Percentiles rank a stretch among this genome's conserved stretches.
Evolutionary conservation across 2,797 vertebrate genomes (phyloP).

Genomic region (Acestrorhynchus altus): DNA sequence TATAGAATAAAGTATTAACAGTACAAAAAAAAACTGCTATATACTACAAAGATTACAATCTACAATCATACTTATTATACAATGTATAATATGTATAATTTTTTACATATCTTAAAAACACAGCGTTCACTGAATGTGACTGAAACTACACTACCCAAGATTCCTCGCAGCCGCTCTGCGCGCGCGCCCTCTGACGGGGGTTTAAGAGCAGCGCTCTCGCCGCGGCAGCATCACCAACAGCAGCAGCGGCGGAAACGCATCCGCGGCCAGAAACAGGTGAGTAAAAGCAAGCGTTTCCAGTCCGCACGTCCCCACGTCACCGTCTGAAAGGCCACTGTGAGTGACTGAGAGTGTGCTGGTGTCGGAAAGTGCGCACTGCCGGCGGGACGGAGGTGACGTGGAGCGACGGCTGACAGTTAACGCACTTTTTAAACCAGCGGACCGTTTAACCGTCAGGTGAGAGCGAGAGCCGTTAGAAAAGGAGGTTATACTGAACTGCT

Average conservation of each 20-base stretch:
- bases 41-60: too few species aligned
- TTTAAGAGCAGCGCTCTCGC: conserved; percentile 55
- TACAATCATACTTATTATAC: too few species aligned
- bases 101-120: too few species aligned
- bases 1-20: too few species aligned
- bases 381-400: conserved; percentile 5
- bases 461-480: not conserved
- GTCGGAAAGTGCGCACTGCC: not conserved
- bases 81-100: too few species aligned
- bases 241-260: conserved; percentile 58
- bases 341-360: not conserved
- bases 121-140: too few species aligned
- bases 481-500: not conserved
- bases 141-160: conserved; percentile 71
- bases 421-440: conserved; percentile 46
- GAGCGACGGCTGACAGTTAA: conserved; percentile 26
- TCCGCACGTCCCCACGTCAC: too few species aligned
- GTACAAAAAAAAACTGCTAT: too few species aligned
- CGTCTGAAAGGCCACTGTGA: not conserved
- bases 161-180: conserved; percentile 50
- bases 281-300: conserved; percentile 24
- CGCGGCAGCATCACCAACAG: conserved; percentile 57
- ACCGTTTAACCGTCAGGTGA: not conserved
- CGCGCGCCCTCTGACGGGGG: conserved; percentile 74
- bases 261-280: conserved; percentile 72